These are phyloP conservation scores for Escarpia spicata DNA, from an alignment of 2,888 invertebrate genomes.

Conservation along the genomic window DNA sequence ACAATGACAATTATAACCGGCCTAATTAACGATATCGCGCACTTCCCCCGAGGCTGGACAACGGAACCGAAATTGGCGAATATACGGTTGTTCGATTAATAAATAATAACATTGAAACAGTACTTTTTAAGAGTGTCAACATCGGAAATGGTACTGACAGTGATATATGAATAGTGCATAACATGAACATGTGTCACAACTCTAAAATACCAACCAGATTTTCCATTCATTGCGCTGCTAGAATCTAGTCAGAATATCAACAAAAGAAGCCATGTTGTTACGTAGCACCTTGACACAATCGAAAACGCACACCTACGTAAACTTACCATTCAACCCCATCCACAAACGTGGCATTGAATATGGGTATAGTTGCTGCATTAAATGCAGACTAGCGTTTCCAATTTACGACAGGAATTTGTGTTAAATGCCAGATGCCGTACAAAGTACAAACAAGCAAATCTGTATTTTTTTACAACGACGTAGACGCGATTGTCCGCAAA, in stretches of 20 bases:
- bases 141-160: background rate
- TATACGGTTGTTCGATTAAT: background rate
- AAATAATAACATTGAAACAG: background rate
- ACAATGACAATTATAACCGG: background rate
- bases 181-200: background rate
- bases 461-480: background rate
- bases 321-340: background rate
- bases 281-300: slow-evolving; percentile 16
- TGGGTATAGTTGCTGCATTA: background rate
- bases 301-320: background rate
- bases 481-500: slow-evolving; percentile 6
- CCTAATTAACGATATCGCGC: background rate
- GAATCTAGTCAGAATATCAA: background rate
- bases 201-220: background rate
- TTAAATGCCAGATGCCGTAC: slow-evolving; percentile 3
- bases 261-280: slow-evolving; percentile 16
- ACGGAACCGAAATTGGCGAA: background rate
- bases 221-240: background rate
- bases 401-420: background rate
- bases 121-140: background rate
- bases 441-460: background rate
- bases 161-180: background rate
- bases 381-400: background rate
- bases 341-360: background rate
- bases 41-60: background rate